These are phyloP conservation scores for Semaprochilodus insignis DNA, from an alignment of 2,797 vertebrate species.

Conservation along the genomic window DNA sequence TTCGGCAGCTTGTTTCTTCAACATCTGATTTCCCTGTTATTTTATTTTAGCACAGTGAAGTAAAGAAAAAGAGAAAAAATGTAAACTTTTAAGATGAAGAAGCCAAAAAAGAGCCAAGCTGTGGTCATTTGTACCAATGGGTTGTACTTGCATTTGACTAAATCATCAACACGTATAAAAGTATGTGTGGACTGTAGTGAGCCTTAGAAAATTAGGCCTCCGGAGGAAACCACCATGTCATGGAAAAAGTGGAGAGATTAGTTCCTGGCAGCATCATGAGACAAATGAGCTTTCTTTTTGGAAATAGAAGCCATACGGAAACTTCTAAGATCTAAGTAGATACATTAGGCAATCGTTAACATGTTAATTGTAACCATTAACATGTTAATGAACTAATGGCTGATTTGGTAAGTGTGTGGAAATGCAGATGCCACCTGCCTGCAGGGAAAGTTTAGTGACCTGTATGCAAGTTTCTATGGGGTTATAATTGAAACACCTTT, in stretches of 20 bases:
- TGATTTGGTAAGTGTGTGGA: not conserved
- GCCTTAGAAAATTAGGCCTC: not conserved
- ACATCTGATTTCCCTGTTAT: no score
- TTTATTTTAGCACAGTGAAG: no score
- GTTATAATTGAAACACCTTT: not conserved
- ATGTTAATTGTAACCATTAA: not conserved
- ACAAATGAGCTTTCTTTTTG: not conserved
- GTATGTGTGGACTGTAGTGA: not conserved
- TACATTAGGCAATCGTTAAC: not conserved
- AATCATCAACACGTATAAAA: not conserved
- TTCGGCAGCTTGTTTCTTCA: no score
- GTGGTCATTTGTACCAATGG: no score
- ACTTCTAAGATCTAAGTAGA: no score
- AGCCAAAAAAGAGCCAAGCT: not conserved
- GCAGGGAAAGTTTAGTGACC: not conserved
- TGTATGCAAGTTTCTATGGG: not conserved
- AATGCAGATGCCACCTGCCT: not conserved
- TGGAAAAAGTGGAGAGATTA: no score
- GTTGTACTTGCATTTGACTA: no score
- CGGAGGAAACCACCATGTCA: no score
- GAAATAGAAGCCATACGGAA: not conserved
- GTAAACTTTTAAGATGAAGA: no score
- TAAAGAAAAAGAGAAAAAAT: no score
- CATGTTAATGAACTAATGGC: not conserved
- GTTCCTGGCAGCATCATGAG: no score